Conservation (phyloP, 2,888 invertebrate species). For the Galerucella calmariensis region DNA sequence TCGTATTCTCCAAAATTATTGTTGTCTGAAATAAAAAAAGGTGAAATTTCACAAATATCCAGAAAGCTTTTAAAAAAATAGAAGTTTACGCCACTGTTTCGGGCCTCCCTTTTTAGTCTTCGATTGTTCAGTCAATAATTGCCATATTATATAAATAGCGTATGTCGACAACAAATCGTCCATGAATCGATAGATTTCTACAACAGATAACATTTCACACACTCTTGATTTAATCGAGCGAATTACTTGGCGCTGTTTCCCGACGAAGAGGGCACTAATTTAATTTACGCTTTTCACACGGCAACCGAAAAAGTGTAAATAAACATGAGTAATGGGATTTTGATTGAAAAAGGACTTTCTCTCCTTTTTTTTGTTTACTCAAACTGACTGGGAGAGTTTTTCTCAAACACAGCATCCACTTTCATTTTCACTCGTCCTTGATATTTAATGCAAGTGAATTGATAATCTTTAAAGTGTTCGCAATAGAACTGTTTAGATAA, state of each 20-base stretch:
- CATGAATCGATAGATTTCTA: constrained; percentile 61
- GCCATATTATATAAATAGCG: constrained; percentile 60
- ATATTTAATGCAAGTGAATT: not conserved
- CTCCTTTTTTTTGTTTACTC: not conserved
- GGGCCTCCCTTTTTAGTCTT: constrained; percentile 47
- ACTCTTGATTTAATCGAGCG: constrained; percentile 57
- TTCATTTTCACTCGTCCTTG: not conserved
- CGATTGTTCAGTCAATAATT: constrained; percentile 56
- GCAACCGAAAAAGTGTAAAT: constrained; percentile 35
- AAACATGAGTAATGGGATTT: constrained; percentile 27
- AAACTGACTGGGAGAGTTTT: not conserved
- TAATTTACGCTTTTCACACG: constrained; percentile 44
- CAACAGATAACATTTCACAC: constrained; percentile 63
- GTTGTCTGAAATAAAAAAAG: no score
- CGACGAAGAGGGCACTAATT: constrained; percentile 40
- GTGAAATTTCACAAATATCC: not conserved
- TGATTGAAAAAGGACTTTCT: constrained; percentile 7
- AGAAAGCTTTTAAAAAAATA: not conserved
- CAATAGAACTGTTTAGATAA: no score
- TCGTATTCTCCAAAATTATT: no score
- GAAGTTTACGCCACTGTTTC: constrained; percentile 22
- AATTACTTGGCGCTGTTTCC: constrained; percentile 45
- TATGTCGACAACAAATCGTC: constrained; percentile 61
- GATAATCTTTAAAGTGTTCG: no score
- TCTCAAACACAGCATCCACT: not conserved